These are phyloP conservation scores for Pseudopleuronectes americanus DNA, from an alignment of 2,797 vertebrate species.

Conservation along the genomic window DNA sequence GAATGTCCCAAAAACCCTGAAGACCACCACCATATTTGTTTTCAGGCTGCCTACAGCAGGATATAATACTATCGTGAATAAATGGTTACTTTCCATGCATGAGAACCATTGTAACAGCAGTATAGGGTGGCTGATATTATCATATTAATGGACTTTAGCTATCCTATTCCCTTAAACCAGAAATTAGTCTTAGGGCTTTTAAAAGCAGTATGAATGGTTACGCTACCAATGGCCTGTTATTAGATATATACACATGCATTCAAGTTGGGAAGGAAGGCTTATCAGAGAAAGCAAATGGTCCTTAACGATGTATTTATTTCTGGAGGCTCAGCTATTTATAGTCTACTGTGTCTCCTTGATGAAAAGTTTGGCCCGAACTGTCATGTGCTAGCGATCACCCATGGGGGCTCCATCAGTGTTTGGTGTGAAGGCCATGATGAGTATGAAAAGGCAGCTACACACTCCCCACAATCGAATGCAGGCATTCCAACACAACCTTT, in stretches of 20 bases:
- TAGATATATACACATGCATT: conserved; percentile 11
- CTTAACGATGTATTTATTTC: conserved; percentile 10
- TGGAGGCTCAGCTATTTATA: conserved; percentile 32
- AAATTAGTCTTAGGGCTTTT: conserved; percentile 37
- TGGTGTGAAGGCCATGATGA: conserved; percentile 44
- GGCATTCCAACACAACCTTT: conserved; percentile 28
- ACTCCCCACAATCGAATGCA: conserved; percentile 9
- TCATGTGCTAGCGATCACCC: conserved; percentile 47
- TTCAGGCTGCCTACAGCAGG: conserved; percentile 44
- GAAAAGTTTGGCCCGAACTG: conserved; percentile 44
- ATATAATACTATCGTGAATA: conserved; percentile 58
- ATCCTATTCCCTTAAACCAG: conserved; percentile 53
- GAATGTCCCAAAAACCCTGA: conserved; percentile 32
- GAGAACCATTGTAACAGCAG: conserved; percentile 39
- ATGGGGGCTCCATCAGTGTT: conserved; percentile 26
- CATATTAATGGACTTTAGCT: conserved; percentile 58
- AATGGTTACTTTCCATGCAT: conserved; percentile 55
- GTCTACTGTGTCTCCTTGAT: conserved; percentile 34
- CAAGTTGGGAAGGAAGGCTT: neutral
- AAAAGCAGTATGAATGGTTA: conserved; percentile 22
- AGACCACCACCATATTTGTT: conserved; percentile 51
- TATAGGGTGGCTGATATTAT: conserved; percentile 53
- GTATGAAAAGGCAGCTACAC: conserved; percentile 39
- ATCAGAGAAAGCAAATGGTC: conserved; percentile 8
- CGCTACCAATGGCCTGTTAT: conserved; percentile 27